Evolutionary conservation across 2,113 vertebrate species (phyloP).

Genomic region (Rhizomys pruinosus): DNA sequence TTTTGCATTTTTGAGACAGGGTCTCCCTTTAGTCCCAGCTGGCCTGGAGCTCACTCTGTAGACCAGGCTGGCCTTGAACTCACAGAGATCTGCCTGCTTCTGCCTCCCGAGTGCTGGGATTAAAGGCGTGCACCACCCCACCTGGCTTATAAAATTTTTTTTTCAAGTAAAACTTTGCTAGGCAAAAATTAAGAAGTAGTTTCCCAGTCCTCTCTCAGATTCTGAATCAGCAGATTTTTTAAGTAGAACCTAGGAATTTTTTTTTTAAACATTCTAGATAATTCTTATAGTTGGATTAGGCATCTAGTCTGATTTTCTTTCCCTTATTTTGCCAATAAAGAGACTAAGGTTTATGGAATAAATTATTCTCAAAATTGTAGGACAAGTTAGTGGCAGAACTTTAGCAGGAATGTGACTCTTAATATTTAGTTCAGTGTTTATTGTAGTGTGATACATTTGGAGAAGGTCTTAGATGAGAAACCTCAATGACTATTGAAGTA

Average conservation of each 20-base stretch:
- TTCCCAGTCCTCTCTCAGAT: not conserved
- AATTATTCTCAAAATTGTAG: slow-evolving; percentile 27
- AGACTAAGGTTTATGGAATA: not conserved
- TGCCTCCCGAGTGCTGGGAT: too few relatives aligned
- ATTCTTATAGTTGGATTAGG: slow-evolving; percentile 24
- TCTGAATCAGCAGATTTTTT: not conserved
- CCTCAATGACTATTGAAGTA: not conserved
- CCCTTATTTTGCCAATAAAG: not conserved
- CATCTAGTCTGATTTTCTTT: slow-evolving; percentile 28
- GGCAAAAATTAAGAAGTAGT: too few relatives aligned
- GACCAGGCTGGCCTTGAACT: too few relatives aligned
- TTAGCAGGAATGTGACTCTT: not conserved
- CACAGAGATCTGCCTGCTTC: too few relatives aligned
- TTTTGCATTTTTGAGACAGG: too few relatives aligned
- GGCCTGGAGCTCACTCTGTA: too few relatives aligned
- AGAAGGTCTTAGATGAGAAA: not conserved
- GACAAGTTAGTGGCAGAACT: slow-evolving; percentile 14
- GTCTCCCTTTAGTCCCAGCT: too few relatives aligned
- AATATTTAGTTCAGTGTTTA: not conserved
- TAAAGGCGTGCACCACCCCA: too few relatives aligned
- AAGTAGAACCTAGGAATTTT: not conserved
- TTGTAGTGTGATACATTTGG: not conserved
- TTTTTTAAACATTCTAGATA: not conserved
- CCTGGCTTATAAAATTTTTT: too few relatives aligned
- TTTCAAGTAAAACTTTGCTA: too few relatives aligned